Evolutionary conservation across 2,888 invertebrate species (phyloP).

Genomic region (Epinotia brunnichana): DNA sequence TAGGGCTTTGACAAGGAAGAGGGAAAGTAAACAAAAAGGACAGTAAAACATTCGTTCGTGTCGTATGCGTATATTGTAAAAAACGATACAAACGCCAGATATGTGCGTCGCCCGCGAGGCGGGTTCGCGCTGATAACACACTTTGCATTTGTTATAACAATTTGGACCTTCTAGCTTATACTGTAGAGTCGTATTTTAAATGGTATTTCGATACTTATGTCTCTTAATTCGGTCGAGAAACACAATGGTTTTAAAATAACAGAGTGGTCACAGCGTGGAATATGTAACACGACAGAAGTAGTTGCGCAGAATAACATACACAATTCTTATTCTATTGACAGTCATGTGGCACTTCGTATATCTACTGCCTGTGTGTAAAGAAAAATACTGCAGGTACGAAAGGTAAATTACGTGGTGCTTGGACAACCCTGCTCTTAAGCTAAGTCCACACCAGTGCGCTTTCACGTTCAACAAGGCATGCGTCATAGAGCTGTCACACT

Average conservation of each 20-base stretch:
- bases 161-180: background rate
- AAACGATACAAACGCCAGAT: constrained; percentile 52
- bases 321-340: no score
- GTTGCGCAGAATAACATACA: no score
- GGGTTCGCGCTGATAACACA: background rate
- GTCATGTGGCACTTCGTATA: no score
- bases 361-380: no score
- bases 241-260: background rate
- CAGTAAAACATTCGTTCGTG: constrained; percentile 36
- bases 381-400: no score
- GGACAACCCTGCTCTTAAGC: no score
- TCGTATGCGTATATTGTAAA: constrained; percentile 48
- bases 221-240: background rate
- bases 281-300: no score
- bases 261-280: no score
- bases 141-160: background rate
- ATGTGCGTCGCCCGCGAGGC: constrained; percentile 43
- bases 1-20: background rate
- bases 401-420: no score
- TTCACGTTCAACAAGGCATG: no score
- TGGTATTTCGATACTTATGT: background rate
- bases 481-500: no score
- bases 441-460: no score
- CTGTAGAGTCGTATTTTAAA: background rate
- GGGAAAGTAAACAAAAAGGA: background rate